Evolutionary conservation across 2,113 vertebrate genomes (phyloP), one percentile per base, ranked within the genome.

Genomic region (Melanerpes formicivorus): DNA sequence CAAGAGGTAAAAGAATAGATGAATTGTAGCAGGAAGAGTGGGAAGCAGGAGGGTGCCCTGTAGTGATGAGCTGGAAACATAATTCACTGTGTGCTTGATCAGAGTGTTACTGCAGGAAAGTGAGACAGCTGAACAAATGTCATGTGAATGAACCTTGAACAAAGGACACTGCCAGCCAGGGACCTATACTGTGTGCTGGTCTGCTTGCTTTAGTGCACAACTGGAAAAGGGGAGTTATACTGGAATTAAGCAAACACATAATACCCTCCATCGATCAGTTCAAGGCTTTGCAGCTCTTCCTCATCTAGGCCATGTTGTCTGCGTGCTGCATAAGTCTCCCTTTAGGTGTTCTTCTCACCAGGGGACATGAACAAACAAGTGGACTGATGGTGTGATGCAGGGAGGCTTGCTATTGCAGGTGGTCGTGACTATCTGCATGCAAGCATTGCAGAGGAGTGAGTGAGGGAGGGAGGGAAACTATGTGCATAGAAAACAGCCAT

Each of bases 391-490:
- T 42, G 54, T 30, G 27, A 46, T 4, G 6, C 17, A 5, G 81
- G 27, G 42, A 44, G 6, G 21, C 8, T 1, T 0, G 0, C 46
- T 64, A 56, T 11, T 30, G 17, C 29, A 37, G 52, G 56, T 5
- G 2, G 52, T 26, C 44, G 3, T n/a, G 52, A 26, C 55, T 32
- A 0, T 23, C 32, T 10, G 60, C 42, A 5, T 6, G 14, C 9
- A 44, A 18, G 14, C 5, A 1, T 62, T 54, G 56, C 58, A 87
- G 62, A 63, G 37, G 3, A 5, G 40, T 26, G 22, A 55, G 3
- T 1, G 0, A 10, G 32, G 44, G 0, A 10, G 37, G 50, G 0
- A 10, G 37, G 50, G n/a, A 78, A 59, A 15, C 11, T 1, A 0
- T 10, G 4, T 1, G 1, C 14, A 7, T 23, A 25, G 37, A 30